Conservation (phyloP, 1,140 invertebrate species). For the Hyphantria cunea region DNA sequence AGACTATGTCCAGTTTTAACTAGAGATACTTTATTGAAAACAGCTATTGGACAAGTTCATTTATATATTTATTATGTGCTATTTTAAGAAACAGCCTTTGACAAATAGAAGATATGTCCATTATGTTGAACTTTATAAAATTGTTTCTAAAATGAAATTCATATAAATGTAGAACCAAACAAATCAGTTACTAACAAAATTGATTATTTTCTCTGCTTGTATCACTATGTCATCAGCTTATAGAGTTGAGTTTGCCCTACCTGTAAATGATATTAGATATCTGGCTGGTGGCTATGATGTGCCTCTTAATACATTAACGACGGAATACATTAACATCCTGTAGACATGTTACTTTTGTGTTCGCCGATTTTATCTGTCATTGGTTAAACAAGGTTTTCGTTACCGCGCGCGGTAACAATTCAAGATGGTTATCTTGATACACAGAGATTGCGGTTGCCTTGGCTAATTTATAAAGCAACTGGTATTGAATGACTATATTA, state of each 20-base stretch:
- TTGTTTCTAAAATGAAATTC: no score
- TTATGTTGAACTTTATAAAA: no score
- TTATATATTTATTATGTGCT: no score
- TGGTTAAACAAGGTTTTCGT: conserved; percentile 31
- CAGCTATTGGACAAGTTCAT: no score
- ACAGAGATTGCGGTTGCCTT: conserved; percentile 5
- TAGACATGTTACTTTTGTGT: conserved; percentile 25
- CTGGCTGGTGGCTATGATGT: conserved; percentile 24
- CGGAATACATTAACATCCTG: conserved; percentile 7
- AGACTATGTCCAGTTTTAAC: no score
- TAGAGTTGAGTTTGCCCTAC: conserved; percentile 19
- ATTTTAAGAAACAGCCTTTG: no score
- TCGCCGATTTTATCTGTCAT: conserved; percentile 31
- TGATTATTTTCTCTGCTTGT: no score
- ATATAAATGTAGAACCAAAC: no score
- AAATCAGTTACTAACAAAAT: no score
- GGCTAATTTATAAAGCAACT: conserved; percentile 8
- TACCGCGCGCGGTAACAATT: conserved; percentile 18
- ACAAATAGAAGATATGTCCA: no score
- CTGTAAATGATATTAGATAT: conserved; percentile 30
- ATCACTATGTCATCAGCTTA: conserved; percentile 12
- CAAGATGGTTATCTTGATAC: conserved; percentile 20
- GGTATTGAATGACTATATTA: conserved; percentile 16
- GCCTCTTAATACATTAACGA: conserved; percentile 26
- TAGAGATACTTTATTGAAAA: no score